Evolutionary conservation across 2,797 vertebrate genomes (phyloP), one percentile per base, ranked within the genome.

Genomic region (Pangasius mekongensis): DNA sequence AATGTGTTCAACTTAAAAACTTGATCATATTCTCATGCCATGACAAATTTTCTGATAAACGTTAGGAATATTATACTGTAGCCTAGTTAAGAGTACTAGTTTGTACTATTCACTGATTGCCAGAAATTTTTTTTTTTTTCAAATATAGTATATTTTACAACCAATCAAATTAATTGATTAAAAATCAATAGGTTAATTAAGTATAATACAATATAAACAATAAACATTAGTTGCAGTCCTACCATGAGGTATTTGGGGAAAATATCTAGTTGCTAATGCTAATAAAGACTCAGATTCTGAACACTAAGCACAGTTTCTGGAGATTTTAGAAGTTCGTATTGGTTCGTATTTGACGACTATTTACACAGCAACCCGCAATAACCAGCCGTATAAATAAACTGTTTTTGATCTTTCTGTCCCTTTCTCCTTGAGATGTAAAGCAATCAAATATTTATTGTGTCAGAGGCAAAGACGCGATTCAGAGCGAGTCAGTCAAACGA

Each of bases 371-470:
- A 74, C 3, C 11, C 3, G 10, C 71, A 47, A 47, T 13, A 74
- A 74, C 14, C 5, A 86, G 83, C 30, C 3, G 11, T 5, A 71
- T 86, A 81, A 58, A 88, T 47, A 85, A 71, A 87, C 82, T 8
- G 7, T 49, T 18, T 49, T 27, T 76, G 89, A 84, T 81, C 83
- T 60, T 60, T 64, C 86, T 85, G 43, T 60, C 87, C 83, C 30
- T 36, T 7, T 71, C 69, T 3, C 36, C 18, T 69, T 30, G n/a
- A 83, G 89, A 77, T 84, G 54, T 69, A 85, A 89, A 82, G 71
- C 67, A 77, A 87, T 89, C 56, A 91, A 84, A 87, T 90, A 91
- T 90, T 85, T 60, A 90, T 91, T 14, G 56, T 81, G 78, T 89
- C 86, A 84, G 56, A 80, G 78, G 85, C 62, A 66, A 58, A 9